A percentile compares a stretch with the other conserved stretches of the same genome.
Evolutionary conservation across 2,888 invertebrate species (phyloP).

Genomic region (Empis livida): DNA sequence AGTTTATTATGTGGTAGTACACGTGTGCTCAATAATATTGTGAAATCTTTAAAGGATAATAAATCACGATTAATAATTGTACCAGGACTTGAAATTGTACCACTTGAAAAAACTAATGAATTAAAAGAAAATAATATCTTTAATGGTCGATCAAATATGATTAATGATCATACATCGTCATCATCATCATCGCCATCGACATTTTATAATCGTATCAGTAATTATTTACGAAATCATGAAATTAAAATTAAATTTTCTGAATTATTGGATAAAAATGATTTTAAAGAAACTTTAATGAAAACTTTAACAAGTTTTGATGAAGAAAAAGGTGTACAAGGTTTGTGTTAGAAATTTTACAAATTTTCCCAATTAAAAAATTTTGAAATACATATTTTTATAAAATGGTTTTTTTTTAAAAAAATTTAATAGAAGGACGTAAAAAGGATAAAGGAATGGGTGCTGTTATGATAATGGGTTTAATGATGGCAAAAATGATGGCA

Average conservation of each 20-base stretch:
- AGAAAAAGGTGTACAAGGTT: constrained; percentile 9
- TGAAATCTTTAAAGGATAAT: constrained; percentile 39
- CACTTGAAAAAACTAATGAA: constrained; percentile 20
- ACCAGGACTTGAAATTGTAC: constrained; percentile 31
- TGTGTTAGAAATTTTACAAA: too few relatives aligned
- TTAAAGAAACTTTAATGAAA: constrained; percentile 44
- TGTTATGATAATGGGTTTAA: constrained; percentile 47
- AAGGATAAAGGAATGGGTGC: constrained; percentile 48
- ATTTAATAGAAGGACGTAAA: constrained; percentile 44
- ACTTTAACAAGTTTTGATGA: constrained; percentile 10
- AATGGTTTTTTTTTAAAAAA: not conserved
- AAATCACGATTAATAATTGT: constrained; percentile 26
- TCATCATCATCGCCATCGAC: not conserved
- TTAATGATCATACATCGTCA: constrained; percentile 39
- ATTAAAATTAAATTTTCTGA: constrained; percentile 56
- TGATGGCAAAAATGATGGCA: constrained; percentile 67
- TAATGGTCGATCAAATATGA: constrained; percentile 27
- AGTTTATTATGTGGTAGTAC: constrained; percentile 38
- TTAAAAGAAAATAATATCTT: constrained; percentile 2
- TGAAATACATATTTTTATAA: not conserved
- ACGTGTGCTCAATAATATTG: constrained; percentile 38
- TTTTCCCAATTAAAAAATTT: too few relatives aligned
- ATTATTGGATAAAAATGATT: constrained; percentile 51
- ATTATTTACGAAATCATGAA: constrained; percentile 59
- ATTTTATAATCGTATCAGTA: constrained; percentile 13